Evolutionary conservation across 2,888 invertebrate genomes (phyloP), one percentile per base, ranked within the genome.

Genomic region (Meteorus cinctellus): DNA sequence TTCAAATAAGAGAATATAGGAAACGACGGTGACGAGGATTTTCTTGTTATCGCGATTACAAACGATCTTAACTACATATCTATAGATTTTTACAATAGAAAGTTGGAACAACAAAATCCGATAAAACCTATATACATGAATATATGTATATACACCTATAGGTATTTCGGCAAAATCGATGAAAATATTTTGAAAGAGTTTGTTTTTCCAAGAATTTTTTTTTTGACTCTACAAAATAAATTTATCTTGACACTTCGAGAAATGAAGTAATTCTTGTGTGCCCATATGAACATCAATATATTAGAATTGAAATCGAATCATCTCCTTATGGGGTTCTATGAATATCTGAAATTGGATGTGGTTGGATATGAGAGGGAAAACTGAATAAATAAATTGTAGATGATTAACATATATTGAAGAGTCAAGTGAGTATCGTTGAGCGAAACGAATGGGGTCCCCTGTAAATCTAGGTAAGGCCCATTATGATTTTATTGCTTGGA

Each of bases 401-500:
- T 55, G 19, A 55, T 55, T 62, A 62, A 31, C 62, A 62, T 27
- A 62, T 27, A 62, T 27, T 29, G 31, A 31, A 62, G 16, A 62
- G 29, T 62, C 62, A 62, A 60, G 27, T 27, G 62, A 62, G 29
- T 62, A 62, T 48, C 63, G 48, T 65, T 19, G 72, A 55, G 67
- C 41, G 73, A 67, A 66, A 51, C 62, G 67, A 36, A 67, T 55
- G 55, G 41, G 60, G 63, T 27, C 55, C 62, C 60, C 45, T 14
- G 62, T 62, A 59, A 67, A 36, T 66, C 67, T 29, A 81, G 77
- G 81, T 81, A 81, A 83, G 82, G 81, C 80, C 84, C 82, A 86
- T 85, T 86, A 86, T 85, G 85, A 84, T 83, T 86, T 86, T 85
- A 86, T 86, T 84, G 60, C 73, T 65, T 73, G 55, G 29, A 41